phyloP scores from a whole-genome alignment of 30 jellyfish, hydroid and myxozoan genomes.

The Turritopsis dohrnii region DNA sequence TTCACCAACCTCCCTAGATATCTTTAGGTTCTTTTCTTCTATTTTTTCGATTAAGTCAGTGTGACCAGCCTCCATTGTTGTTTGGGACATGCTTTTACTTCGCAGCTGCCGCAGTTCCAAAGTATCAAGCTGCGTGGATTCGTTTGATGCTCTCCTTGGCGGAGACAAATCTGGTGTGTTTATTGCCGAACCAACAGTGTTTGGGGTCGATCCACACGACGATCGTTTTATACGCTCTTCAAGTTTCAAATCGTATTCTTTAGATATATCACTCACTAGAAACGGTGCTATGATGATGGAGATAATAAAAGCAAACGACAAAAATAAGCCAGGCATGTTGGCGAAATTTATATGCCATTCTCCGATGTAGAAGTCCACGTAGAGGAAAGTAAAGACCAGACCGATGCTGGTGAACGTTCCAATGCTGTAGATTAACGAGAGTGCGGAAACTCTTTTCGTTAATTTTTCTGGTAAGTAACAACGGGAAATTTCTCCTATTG shows the following conservation, averaged over 20 bases:
- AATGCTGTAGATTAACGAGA: conserved; percentile 18
- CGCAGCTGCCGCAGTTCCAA: conserved; percentile 16
- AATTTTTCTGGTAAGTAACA: conserved; percentile 13
- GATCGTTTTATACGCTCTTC: conserved; percentile 32
- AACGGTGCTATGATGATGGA: conserved; percentile 21
- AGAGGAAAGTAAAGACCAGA: conserved; percentile 20
- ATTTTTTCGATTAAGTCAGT: neutral
- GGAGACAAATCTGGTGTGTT: conserved; percentile 17
- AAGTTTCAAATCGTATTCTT: conserved; percentile 32
- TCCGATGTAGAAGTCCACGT: conserved; percentile 37
- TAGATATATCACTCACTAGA: conserved; percentile 32
- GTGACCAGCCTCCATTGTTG: neutral
- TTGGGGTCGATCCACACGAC: conserved; percentile 24
- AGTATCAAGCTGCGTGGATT: neutral
- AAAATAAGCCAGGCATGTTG: conserved; percentile 30
- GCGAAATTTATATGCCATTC: conserved; percentile 41
- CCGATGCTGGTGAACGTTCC: conserved; percentile 34
- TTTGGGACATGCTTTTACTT: neutral
- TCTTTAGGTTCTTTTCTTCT: neutral
- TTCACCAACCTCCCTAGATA: conserved; percentile 20
- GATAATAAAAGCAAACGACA: conserved; percentile 13
- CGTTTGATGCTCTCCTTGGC: conserved; percentile 10
- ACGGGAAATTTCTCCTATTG: conserved; percentile 42
- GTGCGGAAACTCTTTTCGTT: conserved; percentile 29
- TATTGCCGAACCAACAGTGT: neutral